A percentile compares a stretch with the other conserved stretches of the same genome.
Conservation (phyloP, 2,113 vertebrate genomes). For the Ptilorrhoa leucosticta region DNA sequence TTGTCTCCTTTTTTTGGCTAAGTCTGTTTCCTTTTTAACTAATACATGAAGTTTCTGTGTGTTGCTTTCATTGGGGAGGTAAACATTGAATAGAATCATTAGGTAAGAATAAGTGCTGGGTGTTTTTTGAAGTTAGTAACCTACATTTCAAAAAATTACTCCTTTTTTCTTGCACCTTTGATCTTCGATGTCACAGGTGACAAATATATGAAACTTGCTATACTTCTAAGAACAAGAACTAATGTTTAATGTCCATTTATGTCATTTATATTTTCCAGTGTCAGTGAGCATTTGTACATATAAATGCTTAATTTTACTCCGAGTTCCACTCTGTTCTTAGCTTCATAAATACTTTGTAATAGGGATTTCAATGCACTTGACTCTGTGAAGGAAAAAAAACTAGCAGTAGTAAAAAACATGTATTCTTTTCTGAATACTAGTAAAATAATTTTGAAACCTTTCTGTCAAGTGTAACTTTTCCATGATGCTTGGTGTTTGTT, state of each 20-base stretch:
- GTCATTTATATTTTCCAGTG: not conserved
- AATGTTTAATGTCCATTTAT: not conserved
- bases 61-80: not conserved
- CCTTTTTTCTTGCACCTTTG: not conserved
- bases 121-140: not conserved
- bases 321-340: not conserved
- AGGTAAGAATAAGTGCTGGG: not conserved
- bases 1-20: not conserved
- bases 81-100: not conserved
- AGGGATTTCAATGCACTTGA: not conserved
- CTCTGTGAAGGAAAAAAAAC: not conserved
- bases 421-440: not conserved
- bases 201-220: not conserved
- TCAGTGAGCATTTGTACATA: not conserved
- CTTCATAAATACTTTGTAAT: not conserved
- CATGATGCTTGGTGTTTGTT: not conserved
- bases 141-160: not conserved
- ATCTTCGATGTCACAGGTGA: not conserved
- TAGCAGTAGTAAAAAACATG: not conserved
- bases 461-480: not conserved
- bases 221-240: not conserved
- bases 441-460: not conserved
- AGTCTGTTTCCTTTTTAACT: not conserved
- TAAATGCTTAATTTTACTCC: not conserved
- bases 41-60: not conserved